Conservation (phyloP, 1,140 invertebrate genomes). For the Drosophila burlai region DNA sequence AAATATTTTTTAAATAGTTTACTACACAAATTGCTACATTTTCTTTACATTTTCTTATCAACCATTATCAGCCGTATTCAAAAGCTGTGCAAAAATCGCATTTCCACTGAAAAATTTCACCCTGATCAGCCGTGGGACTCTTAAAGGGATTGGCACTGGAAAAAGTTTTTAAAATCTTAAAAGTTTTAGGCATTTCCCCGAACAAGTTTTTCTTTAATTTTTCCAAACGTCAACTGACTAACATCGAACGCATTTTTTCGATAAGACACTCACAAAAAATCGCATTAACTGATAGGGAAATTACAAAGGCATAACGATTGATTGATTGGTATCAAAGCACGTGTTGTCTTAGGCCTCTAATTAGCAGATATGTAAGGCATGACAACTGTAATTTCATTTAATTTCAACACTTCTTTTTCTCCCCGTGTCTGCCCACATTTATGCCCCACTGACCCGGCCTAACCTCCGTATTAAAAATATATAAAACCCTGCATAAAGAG, state of each 20-base stretch:
- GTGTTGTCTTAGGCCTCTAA: conserved; percentile 9
- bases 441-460: conserved; percentile 42
- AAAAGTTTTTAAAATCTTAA: conserved; percentile 28
- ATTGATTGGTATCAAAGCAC: conserved; percentile 44
- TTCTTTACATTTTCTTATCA: background rate
- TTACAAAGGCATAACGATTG: conserved; percentile 21
- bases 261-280: conserved; percentile 4
- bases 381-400: conserved; percentile 8
- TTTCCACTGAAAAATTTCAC: conserved; percentile 3
- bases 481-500: conserved; percentile 8
- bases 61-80: conserved; percentile 60
- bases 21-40: background rate
- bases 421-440: conserved; percentile 15
- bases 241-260: background rate
- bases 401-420: background rate
- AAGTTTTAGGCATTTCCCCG: conserved; percentile 68
- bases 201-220: background rate
- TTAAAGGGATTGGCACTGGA: conserved; percentile 30
- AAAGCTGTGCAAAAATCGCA: conserved; percentile 23
- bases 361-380: conserved; percentile 17
- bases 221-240: conserved; percentile 41
- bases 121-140: conserved; percentile 6
- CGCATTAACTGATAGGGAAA: conserved; percentile 38
- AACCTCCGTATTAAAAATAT: conserved; percentile 19
- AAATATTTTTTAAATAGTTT: background rate